Percentiles rank a stretch among this genome's conserved stretches.
phyloP scores from a whole-genome alignment of 1,140 invertebrate species.

The Cydia amplana region DNA sequence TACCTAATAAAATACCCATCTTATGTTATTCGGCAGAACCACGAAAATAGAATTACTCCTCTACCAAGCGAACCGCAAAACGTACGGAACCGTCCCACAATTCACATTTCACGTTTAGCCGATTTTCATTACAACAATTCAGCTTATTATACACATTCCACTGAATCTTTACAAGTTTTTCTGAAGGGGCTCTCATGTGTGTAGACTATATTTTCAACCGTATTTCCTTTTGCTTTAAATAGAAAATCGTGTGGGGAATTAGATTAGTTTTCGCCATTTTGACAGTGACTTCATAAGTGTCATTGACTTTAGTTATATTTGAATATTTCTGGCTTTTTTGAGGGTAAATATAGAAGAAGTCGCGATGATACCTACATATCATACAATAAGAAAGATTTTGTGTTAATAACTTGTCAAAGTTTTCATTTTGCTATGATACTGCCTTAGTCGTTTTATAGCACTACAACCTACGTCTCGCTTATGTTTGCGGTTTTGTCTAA shows the following conservation, averaged over 20 bases:
- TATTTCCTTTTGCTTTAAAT: background rate
- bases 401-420: too few relatives aligned
- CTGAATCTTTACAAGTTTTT: constrained; percentile 32
- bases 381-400: too few relatives aligned
- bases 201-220: background rate
- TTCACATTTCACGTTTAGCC: constrained; percentile 18
- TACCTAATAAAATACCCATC: too few relatives aligned
- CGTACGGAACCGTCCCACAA: constrained; percentile 5
- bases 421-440: too few relatives aligned
- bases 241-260: background rate
- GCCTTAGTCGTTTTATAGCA: too few relatives aligned
- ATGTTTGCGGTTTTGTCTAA: too few relatives aligned
- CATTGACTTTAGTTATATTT: constrained; percentile 23
- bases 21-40: background rate
- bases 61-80: background rate
- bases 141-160: constrained; percentile 30
- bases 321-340: background rate
- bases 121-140: constrained; percentile 28
- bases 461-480: too few relatives aligned
- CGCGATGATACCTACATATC: background rate
- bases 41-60: background rate
- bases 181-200: constrained; percentile 5
- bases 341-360: background rate
- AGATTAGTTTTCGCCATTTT: background rate
- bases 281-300: constrained; percentile 7